These are phyloP conservation scores for Epicauta chinensis DNA, from an alignment of 1,140 invertebrate species.

Conservation along the genomic window DNA sequence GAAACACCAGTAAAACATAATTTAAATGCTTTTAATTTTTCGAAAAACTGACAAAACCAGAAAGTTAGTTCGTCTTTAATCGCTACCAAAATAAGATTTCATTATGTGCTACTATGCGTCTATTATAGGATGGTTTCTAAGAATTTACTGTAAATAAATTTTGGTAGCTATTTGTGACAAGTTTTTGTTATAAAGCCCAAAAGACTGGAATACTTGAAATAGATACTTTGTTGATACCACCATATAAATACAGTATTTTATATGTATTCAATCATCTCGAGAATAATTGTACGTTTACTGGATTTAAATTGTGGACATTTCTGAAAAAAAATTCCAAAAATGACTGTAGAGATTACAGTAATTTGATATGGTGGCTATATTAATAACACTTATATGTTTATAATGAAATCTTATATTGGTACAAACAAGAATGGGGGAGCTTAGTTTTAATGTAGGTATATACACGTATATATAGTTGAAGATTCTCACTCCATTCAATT, in stretches of 20 bases:
- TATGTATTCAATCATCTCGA: background rate
- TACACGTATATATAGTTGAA: background rate
- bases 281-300: too few species aligned
- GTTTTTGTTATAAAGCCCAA: conserved; percentile 7
- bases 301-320: too few species aligned
- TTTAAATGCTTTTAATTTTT: conserved; percentile 26
- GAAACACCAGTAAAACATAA: conserved; percentile 22
- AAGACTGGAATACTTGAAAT: conserved; percentile 13
- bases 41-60: conserved; percentile 21
- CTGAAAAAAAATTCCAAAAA: background rate
- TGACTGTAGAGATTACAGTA: background rate
- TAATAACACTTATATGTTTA: too few species aligned
- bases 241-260: conserved; percentile 2
- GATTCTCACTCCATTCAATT: background rate
- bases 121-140: background rate
- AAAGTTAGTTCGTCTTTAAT: conserved; percentile 16
- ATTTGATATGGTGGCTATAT: background rate
- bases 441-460: conserved; percentile 1
- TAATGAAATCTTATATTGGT: conserved; percentile 9
- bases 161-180: conserved; percentile 16
- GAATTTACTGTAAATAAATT: conserved; percentile 24
- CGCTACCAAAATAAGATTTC: conserved; percentile 8
- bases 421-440: background rate
- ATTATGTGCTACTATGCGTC: background rate
- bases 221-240: conserved; percentile 7